Percentiles rank a stretch among this genome's conserved stretches.
These are phyloP conservation scores for Gephyroberyx darwinii DNA, from an alignment of 2,797 vertebrate genomes.

Conservation along the genomic window DNA sequence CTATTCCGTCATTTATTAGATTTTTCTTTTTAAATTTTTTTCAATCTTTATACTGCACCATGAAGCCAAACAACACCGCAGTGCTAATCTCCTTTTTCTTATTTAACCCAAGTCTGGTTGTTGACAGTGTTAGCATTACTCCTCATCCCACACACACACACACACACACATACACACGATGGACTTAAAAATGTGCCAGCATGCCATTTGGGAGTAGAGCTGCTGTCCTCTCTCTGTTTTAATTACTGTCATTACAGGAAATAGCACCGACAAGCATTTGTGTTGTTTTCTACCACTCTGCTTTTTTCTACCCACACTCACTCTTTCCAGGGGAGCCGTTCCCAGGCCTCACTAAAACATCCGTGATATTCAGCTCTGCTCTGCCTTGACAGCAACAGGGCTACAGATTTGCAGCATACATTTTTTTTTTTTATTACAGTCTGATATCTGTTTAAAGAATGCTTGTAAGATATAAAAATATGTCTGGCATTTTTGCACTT, in stretches of 20 bases:
- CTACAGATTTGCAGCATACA: conserved; percentile 50
- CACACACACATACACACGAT: neutral
- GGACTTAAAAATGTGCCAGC: conserved; percentile 33
- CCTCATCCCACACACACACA: conserved; percentile 5
- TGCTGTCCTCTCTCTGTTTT: conserved; percentile 65
- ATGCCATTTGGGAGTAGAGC: conserved; percentile 50
- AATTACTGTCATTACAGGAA: conserved; percentile 73
- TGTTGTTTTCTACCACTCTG: conserved; percentile 52
- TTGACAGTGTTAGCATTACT: conserved; percentile 12
- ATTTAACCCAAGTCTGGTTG: neutral
- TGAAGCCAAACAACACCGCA: conserved; percentile 45
- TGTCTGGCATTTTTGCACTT: conserved; percentile 49
- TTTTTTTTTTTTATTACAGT: conserved; percentile 47
- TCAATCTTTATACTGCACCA: conserved; percentile 40
- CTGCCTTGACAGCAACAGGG: conserved; percentile 39
- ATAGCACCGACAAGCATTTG: conserved; percentile 54
- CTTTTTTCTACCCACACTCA: conserved; percentile 28
- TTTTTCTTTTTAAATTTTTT: conserved; percentile 17
- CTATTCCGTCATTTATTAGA: conserved; percentile 27
- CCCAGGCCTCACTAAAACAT: conserved; percentile 56
- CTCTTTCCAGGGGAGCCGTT: conserved; percentile 46
- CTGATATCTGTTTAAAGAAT: conserved; percentile 51
- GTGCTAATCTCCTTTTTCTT: conserved; percentile 24
- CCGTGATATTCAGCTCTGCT: conserved; percentile 47
- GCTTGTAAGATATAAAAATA: conserved; percentile 52